Percentiles rank a stretch among this genome's conserved stretches.
Evolutionary conservation across 2,113 vertebrate species (phyloP).

Genomic region (Alethe castanea): DNA sequence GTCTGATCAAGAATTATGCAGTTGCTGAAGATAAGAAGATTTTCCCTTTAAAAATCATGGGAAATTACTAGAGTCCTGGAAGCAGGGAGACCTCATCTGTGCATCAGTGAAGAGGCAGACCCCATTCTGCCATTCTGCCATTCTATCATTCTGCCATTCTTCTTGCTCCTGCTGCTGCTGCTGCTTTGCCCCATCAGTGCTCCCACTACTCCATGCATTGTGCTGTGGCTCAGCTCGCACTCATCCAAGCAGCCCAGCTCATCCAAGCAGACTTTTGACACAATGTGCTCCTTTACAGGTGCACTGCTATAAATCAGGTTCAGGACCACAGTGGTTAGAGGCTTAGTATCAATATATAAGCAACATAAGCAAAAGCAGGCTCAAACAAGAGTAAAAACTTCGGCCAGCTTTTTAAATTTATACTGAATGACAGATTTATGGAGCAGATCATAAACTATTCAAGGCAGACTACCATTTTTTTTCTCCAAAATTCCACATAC

Average conservation of each 20-base stretch:
- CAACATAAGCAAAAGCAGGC: neutral
- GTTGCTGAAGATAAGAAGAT: neutral
- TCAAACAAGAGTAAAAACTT: neutral
- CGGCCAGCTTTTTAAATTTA: neutral
- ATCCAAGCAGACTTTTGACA: neutral
- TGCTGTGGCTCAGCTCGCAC: neutral
- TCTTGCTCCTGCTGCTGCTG: neutral
- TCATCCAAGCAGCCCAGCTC: accelerated
- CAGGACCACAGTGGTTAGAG: neutral
- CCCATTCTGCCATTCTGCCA: neutral
- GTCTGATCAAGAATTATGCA: neutral
- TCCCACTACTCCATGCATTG: accelerated
- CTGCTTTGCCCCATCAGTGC: neutral
- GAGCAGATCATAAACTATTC: neutral
- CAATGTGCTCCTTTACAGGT: neutral
- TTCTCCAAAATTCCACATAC: neutral
- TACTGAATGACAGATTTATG: slow-evolving; percentile 11
- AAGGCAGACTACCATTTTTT: neutral
- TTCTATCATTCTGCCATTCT: neutral
- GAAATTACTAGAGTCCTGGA: neutral
- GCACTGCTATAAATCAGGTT: neutral
- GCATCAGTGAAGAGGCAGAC: neutral
- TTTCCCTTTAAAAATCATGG: neutral
- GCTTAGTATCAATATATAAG: neutral
- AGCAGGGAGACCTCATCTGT: neutral